A percentile compares a stretch with the other conserved stretches of the same genome.
Conservation (phyloP, 2,113 vertebrate genomes). For the Corapipo altera region DNA sequence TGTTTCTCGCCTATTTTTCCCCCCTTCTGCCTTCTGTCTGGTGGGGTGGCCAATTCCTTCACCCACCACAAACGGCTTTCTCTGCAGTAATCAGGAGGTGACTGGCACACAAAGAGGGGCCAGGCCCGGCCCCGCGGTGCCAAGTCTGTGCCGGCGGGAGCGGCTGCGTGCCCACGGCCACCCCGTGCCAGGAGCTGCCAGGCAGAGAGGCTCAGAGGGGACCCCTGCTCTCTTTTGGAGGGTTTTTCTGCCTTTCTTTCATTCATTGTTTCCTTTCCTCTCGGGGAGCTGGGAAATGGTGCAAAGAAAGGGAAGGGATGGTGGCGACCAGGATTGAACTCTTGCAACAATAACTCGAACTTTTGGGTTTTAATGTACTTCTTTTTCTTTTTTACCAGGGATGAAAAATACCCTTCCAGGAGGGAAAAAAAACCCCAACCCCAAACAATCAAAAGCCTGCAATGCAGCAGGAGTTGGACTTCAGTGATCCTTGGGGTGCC, state of each 20-base stretch:
- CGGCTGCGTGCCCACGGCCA: constrained; percentile 37
- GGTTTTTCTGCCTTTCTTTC: not conserved
- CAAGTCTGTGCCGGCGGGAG: constrained; percentile 16
- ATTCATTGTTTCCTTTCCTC: not conserved
- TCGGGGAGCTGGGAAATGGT: not conserved
- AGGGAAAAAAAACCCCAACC: not conserved
- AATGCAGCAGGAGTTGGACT: not conserved
- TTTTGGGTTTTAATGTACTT: not conserved
- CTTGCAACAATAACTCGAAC: not conserved
- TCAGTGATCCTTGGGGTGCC: not conserved
- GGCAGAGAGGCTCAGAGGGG: not conserved
- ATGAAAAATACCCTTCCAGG: not conserved
- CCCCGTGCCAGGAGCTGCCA: constrained; percentile 42
- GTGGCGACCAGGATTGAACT: not conserved
- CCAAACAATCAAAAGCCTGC: not conserved
- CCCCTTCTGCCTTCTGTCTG: not conserved
- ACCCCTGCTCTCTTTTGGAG: not conserved
- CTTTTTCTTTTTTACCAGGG: not conserved
- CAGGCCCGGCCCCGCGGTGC: not conserved
- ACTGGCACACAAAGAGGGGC: not conserved
- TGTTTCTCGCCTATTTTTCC: not conserved
- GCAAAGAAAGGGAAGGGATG: not conserved
- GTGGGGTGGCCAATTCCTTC: not conserved
- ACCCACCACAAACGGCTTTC: not conserved
- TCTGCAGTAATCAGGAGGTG: constrained; percentile 1